Conservation (phyloP, 2,113 vertebrate genomes). For the Daphoenositta chrysoptera region DNA sequence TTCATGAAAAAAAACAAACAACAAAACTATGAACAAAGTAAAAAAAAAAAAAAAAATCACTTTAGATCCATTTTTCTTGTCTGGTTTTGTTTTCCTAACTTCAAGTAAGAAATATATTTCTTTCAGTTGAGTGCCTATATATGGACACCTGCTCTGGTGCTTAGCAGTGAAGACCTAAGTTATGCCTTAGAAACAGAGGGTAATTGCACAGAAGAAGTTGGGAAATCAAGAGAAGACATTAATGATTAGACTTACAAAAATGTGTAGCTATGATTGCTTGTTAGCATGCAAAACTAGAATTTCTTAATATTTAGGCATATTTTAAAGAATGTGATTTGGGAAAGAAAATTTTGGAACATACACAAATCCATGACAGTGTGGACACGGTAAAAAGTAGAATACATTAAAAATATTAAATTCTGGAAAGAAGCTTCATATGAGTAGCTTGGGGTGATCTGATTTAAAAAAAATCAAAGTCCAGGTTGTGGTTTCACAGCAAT, state of each 20-base stretch:
- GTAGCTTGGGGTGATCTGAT: background rate
- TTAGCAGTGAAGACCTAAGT: background rate
- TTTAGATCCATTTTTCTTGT: background rate
- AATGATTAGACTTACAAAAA: background rate
- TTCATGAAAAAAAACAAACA: background rate
- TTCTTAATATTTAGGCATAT: background rate
- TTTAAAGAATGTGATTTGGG: background rate
- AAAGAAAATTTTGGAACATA: background rate
- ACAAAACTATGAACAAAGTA: background rate
- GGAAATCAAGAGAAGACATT: background rate
- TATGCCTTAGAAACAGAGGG: background rate
- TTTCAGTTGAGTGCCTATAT: fast-evolving
- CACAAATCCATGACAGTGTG: background rate
- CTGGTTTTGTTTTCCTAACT: background rate
- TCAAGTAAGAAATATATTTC: background rate
- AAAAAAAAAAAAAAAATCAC: background rate
- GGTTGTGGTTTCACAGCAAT: background rate
- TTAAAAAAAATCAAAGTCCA: background rate
- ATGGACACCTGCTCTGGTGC: background rate
- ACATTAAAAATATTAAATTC: background rate
- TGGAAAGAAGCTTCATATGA: background rate
- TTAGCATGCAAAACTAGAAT: background rate
- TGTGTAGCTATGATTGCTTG: background rate
- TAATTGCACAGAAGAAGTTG: background rate
- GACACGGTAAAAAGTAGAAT: background rate